These are phyloP conservation scores for Cephus pulcher DNA, from an alignment of 2,888 invertebrate genomes.

Conservation along the genomic window DNA sequence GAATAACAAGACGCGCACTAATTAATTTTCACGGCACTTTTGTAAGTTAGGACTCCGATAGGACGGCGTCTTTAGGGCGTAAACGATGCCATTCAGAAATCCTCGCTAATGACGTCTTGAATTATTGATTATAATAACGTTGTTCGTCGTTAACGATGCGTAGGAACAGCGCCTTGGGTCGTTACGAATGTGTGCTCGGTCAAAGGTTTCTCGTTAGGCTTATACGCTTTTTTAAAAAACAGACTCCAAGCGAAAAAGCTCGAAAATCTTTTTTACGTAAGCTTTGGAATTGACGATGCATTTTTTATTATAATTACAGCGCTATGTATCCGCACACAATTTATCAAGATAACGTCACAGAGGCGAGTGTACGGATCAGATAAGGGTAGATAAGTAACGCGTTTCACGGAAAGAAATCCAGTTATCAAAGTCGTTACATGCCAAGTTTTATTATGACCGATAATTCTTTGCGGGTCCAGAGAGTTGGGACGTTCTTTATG, in stretches of 20 bases:
- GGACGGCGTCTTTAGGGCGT: neutral
- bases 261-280: neutral
- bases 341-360: neutral
- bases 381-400: constrained; percentile 9
- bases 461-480: constrained; percentile 22
- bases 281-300: neutral
- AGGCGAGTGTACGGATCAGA: neutral
- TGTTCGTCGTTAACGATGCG: constrained; percentile 36
- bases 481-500: constrained; percentile 12
- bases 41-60: neutral
- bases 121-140: constrained; percentile 41
- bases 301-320: neutral
- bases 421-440: constrained; percentile 27
- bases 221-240: neutral
- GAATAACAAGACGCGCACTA: neutral
- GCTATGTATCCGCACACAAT: neutral
- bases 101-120: constrained; percentile 44
- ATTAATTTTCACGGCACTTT: constrained; percentile 2
- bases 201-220: neutral
- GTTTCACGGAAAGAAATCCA: constrained; percentile 7
- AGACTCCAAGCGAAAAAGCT: neutral
- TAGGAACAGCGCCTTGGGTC: neutral
- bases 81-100: constrained; percentile 1
- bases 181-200: neutral
- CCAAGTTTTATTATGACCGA: constrained; percentile 29